Base-by-base conservation (phyloP, 30 jellyfish, hydroid and myxozoan species). In the Rhopilema esculentum region DNA sequence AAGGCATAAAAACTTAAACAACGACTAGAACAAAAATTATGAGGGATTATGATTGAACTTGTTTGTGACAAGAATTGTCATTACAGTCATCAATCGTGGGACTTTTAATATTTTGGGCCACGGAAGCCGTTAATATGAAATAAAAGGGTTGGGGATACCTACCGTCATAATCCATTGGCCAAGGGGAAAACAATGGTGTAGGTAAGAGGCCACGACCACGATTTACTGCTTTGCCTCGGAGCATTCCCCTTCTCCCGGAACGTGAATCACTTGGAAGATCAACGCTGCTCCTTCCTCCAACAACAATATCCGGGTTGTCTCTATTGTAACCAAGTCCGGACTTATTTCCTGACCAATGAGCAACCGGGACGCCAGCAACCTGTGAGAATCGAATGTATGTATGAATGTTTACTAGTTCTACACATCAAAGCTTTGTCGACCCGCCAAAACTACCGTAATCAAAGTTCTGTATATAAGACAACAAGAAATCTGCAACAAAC, bases 311-410 rank as follows among this genome's bases (percentile, higher is more conserved):
- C 53, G 97, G 97, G 26, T 89, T 95, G 75, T 88, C 83, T 30
- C 89, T 78, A 49, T 86, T 64, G 75, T 93, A 88, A 31, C 97
- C 97, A 18, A 93, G 75, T 15, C 98, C 98, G 62, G 97, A 84
- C 61, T 93, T 93, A 75, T 93, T 93, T 74, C 99, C 99, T 48
- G 92, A 92, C 99, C 99, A 94, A 75, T 89, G 99, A 20, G 99
- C 97, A 25, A 94, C 99, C n/a, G 99, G 99, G 29, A 94, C 92
- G 4, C 99, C 99, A 24, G 99, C 97, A 53, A 94, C 97, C 99
- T 94, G 81, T 22, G 32, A 40, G 12, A 40, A 12, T 2, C 57
- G 57, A n/a, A n/a, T n/a, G n/a, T n/a, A n/a, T n/a, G n/a, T n/a
- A n/a, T n/a, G n/a, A n/a, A 40, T 40, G 12, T 40, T 12, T 2